phyloP scores from a whole-genome alignment of 1,140 invertebrate genomes.

The Leguminivora glycinivorella region DNA sequence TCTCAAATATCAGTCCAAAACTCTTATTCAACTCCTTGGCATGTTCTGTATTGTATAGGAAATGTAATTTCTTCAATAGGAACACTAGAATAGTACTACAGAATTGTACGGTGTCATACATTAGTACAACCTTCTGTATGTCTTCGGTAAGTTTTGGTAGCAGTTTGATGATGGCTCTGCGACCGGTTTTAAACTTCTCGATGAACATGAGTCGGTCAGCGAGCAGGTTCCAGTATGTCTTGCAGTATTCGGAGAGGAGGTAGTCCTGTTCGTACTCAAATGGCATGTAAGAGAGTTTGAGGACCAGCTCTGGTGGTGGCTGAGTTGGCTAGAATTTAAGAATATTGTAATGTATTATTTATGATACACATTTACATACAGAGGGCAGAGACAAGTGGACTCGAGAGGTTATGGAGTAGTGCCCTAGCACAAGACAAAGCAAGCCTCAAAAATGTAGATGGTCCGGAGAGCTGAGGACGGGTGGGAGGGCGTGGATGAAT shows the following conservation, averaged over 20 bases:
- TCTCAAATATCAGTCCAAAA: constrained; percentile 50
- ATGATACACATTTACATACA: too few relatives aligned
- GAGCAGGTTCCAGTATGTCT: constrained; percentile 64
- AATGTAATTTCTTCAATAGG: constrained; percentile 58
- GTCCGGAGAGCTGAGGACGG: too few relatives aligned
- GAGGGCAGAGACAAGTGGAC: too few relatives aligned
- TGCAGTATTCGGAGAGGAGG: constrained; percentile 53
- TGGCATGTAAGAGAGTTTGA: constrained; percentile 67
- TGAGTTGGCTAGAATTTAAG: constrained; percentile 47
- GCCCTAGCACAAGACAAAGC: too few relatives aligned
- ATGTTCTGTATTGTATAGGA: constrained; percentile 46
- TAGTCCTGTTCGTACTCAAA: constrained; percentile 50
- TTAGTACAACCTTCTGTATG: constrained; percentile 48
- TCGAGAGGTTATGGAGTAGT: too few relatives aligned
- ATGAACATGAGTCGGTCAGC: constrained; percentile 59
- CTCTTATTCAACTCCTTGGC: constrained; percentile 42
- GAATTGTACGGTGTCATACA: constrained; percentile 56
- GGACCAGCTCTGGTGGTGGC: constrained; percentile 52
- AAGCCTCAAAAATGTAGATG: too few relatives aligned
- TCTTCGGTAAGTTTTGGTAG: constrained; percentile 57
- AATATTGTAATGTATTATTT: too few relatives aligned
- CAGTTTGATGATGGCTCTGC: constrained; percentile 48
- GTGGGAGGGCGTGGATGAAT: too few relatives aligned
- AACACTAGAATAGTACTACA: constrained; percentile 51
- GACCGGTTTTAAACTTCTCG: constrained; percentile 51